These are phyloP conservation scores for Ceuthmochares aereus DNA, from an alignment of 2,113 vertebrate genomes.

Conservation along the genomic window DNA sequence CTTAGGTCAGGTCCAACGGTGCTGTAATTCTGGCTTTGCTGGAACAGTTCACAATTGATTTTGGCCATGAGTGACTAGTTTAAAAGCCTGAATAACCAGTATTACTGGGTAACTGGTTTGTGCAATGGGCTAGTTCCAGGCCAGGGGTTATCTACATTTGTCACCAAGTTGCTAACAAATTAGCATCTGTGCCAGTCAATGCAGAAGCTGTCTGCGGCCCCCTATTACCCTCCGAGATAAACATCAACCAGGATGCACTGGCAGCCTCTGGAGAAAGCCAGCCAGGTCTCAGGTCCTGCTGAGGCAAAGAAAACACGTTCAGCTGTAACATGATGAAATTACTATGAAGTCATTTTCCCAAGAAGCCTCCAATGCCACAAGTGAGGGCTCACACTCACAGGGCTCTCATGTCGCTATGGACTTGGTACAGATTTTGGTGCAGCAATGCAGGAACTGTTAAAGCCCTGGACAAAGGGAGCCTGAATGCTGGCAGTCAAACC, in stretches of 20 bases:
- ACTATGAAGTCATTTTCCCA: conserved; percentile 16
- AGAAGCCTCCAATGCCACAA: not conserved
- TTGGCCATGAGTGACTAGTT: not conserved
- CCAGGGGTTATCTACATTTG: conserved; percentile 18
- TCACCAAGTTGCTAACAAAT: not conserved
- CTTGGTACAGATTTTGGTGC: not conserved
- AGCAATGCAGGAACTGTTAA: not conserved
- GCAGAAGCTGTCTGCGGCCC: not conserved
- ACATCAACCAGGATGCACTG: not conserved
- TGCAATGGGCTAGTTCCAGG: conserved; percentile 21
- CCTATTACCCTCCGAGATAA: not conserved
- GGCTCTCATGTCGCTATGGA: not conserved
- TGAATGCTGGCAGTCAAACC: not conserved
- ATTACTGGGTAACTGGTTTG: not conserved
- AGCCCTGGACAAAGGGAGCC: not conserved
- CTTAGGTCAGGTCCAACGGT: not conserved
- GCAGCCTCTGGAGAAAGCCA: not conserved
- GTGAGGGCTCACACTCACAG: not conserved
- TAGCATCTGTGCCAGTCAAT: not conserved
- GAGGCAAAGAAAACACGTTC: not conserved
- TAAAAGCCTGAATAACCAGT: conserved; percentile 9
- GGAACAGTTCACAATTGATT: not conserved
- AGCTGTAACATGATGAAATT: not conserved
- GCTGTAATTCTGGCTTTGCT: not conserved
- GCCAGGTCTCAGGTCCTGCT: not conserved